These are phyloP conservation scores for Gambelia wislizenii DNA, from an alignment of 2,797 vertebrate species.

Conservation along the genomic window DNA sequence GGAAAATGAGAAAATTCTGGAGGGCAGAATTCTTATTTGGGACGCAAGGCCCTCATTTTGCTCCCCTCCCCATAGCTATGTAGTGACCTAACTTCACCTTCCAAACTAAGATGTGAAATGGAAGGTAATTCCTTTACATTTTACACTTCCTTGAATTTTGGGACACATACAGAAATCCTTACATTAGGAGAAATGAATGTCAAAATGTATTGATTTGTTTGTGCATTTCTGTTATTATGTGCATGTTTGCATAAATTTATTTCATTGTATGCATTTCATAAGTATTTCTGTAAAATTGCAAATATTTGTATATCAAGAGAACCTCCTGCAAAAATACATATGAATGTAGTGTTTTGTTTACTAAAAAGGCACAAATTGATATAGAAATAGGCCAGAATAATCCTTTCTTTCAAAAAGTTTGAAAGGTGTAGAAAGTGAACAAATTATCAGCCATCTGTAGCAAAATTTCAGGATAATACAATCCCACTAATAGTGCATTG, in stretches of 20 bases:
- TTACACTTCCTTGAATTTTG: no score
- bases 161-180: no score
- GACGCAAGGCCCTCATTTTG: no score
- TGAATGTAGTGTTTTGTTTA: neutral
- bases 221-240: neutral
- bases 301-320: neutral
- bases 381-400: neutral
- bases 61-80: no score
- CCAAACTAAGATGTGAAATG: no score
- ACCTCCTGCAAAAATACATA: neutral
- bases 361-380: neutral
- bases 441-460: neutral
- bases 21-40: no score
- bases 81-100: no score
- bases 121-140: no score
- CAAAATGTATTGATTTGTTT: neutral
- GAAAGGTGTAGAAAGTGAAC: neutral
- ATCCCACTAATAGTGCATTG: neutral
- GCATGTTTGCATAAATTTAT: neutral
- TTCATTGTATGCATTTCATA: neutral
- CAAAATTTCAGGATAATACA: neutral
- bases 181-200: no score
- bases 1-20: no score
- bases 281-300: no score
- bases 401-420: neutral